phyloP scores from a whole-genome alignment of 1,140 invertebrate genomes.

The Leucophenga varia region DNA sequence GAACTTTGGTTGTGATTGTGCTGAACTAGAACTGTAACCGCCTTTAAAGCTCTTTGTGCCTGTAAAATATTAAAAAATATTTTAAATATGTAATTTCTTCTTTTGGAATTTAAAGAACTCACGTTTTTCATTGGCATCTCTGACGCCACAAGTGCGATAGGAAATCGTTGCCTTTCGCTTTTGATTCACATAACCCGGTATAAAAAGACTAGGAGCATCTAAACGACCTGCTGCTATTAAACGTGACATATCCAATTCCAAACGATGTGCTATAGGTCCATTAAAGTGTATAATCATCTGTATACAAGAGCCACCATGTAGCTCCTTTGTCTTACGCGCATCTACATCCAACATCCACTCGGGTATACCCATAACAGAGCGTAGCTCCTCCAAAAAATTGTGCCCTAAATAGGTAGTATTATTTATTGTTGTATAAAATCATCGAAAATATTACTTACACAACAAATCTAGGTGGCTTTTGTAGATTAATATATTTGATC shows the following conservation, averaged over 20 bases:
- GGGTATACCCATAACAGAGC: conserved; percentile 80
- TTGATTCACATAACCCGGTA: conserved; percentile 72
- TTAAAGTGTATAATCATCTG: conserved; percentile 87
- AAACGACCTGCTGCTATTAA: conserved; percentile 73
- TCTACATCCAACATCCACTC: conserved; percentile 89
- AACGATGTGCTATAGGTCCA: conserved; percentile 72
- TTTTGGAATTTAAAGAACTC: conserved; percentile 12
- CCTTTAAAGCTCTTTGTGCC: conserved; percentile 38
- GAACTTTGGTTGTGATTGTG: conserved; percentile 32
- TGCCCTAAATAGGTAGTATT: conserved; percentile 60
- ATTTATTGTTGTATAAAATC: not conserved
- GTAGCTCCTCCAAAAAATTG: conserved; percentile 83
- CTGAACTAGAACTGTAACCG: conserved; percentile 28
- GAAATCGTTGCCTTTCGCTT: conserved; percentile 72
- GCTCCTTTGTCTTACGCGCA: conserved; percentile 72
- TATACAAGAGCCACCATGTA: conserved; percentile 80
- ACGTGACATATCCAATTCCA: conserved; percentile 73
- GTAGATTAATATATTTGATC: conserved; percentile 85
- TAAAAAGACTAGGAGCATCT: conserved; percentile 72
- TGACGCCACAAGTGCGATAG: conserved; percentile 71
- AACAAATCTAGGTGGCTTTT: conserved; percentile 83
- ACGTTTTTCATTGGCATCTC: conserved; percentile 70
- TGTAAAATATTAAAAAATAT: conserved; percentile 2
- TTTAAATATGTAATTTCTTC: not conserved
- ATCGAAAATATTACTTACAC: conserved; percentile 64